phyloP scores from a whole-genome alignment of 2,797 vertebrate genomes.

The Hyperoplus lanceolatus region DNA sequence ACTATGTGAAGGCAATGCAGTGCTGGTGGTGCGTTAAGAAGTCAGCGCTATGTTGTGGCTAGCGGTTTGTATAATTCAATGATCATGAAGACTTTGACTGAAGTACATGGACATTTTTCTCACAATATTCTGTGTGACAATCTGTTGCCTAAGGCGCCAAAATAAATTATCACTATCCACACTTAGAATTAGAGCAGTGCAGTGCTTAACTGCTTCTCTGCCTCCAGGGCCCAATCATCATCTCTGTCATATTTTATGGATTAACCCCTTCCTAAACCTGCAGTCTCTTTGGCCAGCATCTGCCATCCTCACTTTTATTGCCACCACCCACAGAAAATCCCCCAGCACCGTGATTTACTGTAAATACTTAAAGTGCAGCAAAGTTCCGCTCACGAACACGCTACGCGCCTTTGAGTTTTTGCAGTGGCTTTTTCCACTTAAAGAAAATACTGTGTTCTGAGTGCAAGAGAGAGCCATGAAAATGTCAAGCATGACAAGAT shows the following conservation, averaged over 20 bases:
- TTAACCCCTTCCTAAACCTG: conserved; percentile 23
- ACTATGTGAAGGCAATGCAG: conserved; percentile 8
- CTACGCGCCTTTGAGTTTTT: neutral
- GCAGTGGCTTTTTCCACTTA: conserved; percentile 5
- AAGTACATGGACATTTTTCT: neutral
- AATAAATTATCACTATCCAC: conserved; percentile 19
- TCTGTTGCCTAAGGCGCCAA: neutral
- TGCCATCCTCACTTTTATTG: conserved; percentile 17
- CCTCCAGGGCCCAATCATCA: conserved; percentile 19
- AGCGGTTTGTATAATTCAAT: neutral
- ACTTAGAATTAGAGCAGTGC: conserved; percentile 30
- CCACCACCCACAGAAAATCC: conserved; percentile 20
- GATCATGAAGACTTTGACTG: conserved; percentile 3
- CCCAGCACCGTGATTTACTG: conserved; percentile 3
- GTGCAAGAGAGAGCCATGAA: conserved; percentile 4
- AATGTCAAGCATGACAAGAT: conserved; percentile 25
- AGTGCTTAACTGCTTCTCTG: conserved; percentile 10
- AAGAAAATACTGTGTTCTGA: conserved; percentile 1
- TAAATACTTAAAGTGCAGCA: conserved; percentile 16
- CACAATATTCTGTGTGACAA: neutral
- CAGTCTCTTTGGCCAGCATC: conserved; percentile 6
- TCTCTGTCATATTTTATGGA: conserved; percentile 22
- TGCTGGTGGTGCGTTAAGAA: neutral
- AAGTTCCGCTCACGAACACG: conserved; percentile 1
- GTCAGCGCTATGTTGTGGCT: neutral